Base-by-base conservation (phyloP, 2,113 vertebrate species). In the Chamaetylas fuelleborni region DNA sequence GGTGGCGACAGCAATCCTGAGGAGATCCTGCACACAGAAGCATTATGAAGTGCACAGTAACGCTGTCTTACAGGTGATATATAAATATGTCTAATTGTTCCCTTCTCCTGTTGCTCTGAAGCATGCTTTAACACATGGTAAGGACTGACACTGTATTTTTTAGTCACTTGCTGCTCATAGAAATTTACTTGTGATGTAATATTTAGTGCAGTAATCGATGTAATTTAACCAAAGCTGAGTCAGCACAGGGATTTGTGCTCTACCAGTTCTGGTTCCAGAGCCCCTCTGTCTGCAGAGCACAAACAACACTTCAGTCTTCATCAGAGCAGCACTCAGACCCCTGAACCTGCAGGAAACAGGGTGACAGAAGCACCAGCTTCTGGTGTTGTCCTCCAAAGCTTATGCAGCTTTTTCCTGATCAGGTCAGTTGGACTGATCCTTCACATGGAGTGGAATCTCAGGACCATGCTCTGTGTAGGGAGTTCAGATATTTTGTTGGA, bases 251-350 rank as follows among this genome's bases (percentile, higher is more conserved):
- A 29, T 79, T 64, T 71, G 38, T 0, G 33, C 42, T 74, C 34
- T 56, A 26, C 34, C 42, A 31, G 5, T 45, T 88, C 65, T 85
- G 65, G 65, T 81, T 90, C 82, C 81, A 66, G 78, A 94, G 47
- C 61, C 58, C 7, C 12, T 16, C 29, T 38, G 56, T 25, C 58
- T 53, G 77, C 87, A 84, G 64, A 70, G 61, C 28, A 23, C 7
- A 36, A 36, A 36, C 1, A 1, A 4, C 0, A 1, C 56, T 85
- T 58, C 70, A 67, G 15, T 14, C 38, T 47, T 64, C 1, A 2
- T 3, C 3, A 6, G 33, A 77, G 40, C 48, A 91, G 7, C 29
- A 12, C 11, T 34, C 7, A 10, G 38, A 25, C 38, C 65, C 22
- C 60, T 67, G 77, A 69, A 48, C 13, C 19, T 28, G 38, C 0